phyloP scores from a whole-genome alignment of 2,888 invertebrate species.

The Drosophila merina region DNA sequence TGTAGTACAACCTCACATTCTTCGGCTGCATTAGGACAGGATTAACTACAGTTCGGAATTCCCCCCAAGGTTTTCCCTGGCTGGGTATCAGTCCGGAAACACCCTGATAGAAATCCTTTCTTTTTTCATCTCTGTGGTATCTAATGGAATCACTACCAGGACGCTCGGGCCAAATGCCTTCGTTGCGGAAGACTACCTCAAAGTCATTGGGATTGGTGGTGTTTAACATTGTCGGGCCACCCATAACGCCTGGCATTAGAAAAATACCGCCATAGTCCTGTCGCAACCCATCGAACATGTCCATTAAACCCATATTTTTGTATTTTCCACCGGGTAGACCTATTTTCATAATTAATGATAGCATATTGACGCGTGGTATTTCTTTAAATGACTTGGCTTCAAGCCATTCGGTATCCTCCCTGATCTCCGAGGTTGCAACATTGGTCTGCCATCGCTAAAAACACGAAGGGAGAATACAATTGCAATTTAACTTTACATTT shows the following conservation, averaged over 20 bases:
- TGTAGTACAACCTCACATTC: constrained; percentile 84
- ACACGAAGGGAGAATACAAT: neutral
- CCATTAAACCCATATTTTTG: constrained; percentile 47
- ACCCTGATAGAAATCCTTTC: constrained; percentile 64
- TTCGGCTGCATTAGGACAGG: constrained; percentile 87
- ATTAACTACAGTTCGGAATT: constrained; percentile 87
- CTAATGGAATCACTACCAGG: constrained; percentile 80
- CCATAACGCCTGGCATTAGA: constrained; percentile 80
- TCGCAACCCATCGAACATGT: constrained; percentile 53
- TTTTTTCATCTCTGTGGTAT: constrained; percentile 81
- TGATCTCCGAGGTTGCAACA: constrained; percentile 19
- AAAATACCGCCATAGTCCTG: constrained; percentile 82
- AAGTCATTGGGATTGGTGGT: constrained; percentile 85
- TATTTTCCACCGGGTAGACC: constrained; percentile 71
- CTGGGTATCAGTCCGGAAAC: constrained; percentile 65
- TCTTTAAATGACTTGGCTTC: constrained; percentile 61
- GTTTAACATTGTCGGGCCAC: constrained; percentile 72
- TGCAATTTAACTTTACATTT: neutral
- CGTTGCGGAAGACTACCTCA: constrained; percentile 83
- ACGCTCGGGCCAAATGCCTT: constrained; percentile 84
- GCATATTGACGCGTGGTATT: constrained; percentile 56
- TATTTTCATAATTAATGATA: constrained; percentile 37
- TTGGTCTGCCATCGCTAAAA: constrained; percentile 56
- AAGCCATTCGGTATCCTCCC: constrained; percentile 61
- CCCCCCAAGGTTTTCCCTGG: constrained; percentile 86